These are phyloP conservation scores for Philopedon plagiatum DNA, from an alignment of 2,888 invertebrate species.

Conservation along the genomic window DNA sequence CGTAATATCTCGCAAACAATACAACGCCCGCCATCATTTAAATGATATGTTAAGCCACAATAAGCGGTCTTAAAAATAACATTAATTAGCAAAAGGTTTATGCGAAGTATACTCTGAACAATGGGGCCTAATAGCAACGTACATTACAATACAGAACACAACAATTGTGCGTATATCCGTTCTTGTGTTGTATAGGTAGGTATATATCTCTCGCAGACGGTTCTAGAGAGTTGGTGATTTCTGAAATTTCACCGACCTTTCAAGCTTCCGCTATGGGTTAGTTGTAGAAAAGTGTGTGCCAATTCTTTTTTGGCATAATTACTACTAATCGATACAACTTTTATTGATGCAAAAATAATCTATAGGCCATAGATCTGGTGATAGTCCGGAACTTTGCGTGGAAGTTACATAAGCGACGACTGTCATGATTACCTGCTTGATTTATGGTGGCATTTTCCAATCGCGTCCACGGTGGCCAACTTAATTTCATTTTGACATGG, in stretches of 20 bases:
- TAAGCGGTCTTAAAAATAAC: constrained; percentile 4
- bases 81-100: constrained; percentile 25
- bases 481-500: too few relatives aligned
- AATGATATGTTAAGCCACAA: not conserved
- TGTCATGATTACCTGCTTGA: too few relatives aligned
- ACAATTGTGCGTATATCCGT: constrained; percentile 20
- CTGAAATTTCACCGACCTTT: constrained; percentile 11
- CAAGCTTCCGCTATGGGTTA: constrained; percentile 3
- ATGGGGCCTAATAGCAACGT: constrained; percentile 13
- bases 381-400: not conserved
- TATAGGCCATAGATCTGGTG: not conserved
- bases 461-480: too few relatives aligned
- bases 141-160: constrained; percentile 13
- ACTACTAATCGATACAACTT: not conserved
- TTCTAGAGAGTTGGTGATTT: constrained; percentile 2
- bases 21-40: not conserved
- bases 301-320: not conserved
- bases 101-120: constrained; percentile 24
- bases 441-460: too few relatives aligned
- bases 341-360: not conserved
- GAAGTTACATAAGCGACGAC: not conserved
- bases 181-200: not conserved
- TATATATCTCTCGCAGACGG: constrained; percentile 4
- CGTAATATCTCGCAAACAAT: not conserved
- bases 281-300: not conserved